These are phyloP conservation scores for Sapajus apella DNA, from an alignment of 2,113 vertebrate species.

Conservation along the genomic window DNA sequence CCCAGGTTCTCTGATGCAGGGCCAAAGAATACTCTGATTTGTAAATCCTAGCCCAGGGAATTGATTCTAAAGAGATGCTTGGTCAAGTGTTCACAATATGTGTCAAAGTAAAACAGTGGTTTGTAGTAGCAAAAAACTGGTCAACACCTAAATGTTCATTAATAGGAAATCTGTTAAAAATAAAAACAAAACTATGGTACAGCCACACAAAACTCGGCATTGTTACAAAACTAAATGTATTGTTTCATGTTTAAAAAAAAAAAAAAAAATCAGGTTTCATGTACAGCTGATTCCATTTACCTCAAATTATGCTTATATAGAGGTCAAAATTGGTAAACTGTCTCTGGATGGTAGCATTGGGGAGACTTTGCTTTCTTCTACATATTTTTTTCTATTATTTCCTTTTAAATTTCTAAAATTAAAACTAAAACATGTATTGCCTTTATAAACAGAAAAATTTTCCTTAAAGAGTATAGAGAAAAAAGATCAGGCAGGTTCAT, in stretches of 20 bases:
- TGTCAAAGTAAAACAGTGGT: not conserved
- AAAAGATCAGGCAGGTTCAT: not conserved
- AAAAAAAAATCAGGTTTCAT: not conserved
- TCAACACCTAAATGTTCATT: not conserved
- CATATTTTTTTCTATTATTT: constrained; percentile 27
- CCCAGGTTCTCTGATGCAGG: accelerated
- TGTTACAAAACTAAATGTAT: not conserved
- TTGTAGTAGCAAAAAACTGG: not conserved
- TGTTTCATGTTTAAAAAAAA: not conserved
- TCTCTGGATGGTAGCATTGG: not conserved
- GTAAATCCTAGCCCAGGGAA: not conserved
- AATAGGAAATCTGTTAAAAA: not conserved
- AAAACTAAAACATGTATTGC: not conserved
- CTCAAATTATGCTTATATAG: not conserved
- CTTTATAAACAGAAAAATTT: not conserved
- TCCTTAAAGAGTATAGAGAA: not conserved
- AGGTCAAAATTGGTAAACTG: not conserved
- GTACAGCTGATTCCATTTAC: not conserved
- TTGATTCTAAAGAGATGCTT: not conserved
- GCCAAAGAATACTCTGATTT: not conserved
- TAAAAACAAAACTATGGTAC: not conserved
- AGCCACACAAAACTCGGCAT: not conserved
- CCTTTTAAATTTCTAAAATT: constrained; percentile 26
- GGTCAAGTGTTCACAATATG: not conserved
- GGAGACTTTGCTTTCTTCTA: not conserved